These are phyloP conservation scores for Saxicola maurus DNA, from an alignment of 2,797 vertebrate species.

Conservation along the genomic window DNA sequence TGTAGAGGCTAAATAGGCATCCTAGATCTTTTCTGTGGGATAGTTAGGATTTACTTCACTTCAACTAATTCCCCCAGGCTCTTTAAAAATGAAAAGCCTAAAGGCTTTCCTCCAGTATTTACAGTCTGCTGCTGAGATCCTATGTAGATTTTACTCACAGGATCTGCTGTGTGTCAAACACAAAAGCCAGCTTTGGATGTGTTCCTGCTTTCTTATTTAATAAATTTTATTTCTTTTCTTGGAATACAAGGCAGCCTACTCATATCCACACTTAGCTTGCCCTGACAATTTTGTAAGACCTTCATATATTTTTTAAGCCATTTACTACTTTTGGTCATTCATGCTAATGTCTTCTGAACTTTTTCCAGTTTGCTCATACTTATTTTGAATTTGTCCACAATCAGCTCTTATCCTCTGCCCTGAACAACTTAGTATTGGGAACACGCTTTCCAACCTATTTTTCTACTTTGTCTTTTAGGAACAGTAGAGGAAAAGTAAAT, in stretches of 20 bases:
- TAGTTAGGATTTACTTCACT: neutral
- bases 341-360: neutral
- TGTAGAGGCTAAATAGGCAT: neutral
- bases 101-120: neutral
- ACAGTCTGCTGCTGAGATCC: neutral
- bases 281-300: neutral
- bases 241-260: neutral
- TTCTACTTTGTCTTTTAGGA: neutral
- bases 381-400: neutral
- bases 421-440: neutral
- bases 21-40: neutral
- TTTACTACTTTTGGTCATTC: neutral
- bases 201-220: neutral
- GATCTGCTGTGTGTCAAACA: neutral
- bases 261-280: neutral
- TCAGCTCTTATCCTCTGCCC: neutral
- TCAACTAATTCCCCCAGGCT: neutral
- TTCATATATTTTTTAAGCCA: neutral
- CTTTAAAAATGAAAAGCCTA: neutral
- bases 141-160: neutral
- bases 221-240: neutral
- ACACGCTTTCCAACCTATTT: neutral
- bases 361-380: neutral
- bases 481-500: neutral
- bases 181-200: neutral